Percentiles rank a stretch among this genome's conserved stretches.
phyloP scores from a whole-genome alignment of 2,888 invertebrate species.

The Acleris emargana region DNA sequence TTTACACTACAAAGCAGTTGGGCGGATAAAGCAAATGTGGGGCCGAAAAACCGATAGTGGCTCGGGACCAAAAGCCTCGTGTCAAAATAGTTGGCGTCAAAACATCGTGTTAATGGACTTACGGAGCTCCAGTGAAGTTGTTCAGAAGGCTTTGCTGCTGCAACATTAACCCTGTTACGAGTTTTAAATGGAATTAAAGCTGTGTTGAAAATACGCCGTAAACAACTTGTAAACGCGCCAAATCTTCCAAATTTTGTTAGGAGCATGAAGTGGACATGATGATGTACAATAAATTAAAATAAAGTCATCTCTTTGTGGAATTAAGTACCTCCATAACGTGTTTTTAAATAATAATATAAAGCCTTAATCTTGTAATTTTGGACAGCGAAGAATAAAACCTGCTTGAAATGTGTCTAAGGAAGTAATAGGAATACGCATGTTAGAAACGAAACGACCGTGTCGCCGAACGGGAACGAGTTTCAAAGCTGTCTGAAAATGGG shows the following conservation, averaged over 20 bases:
- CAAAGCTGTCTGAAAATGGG: slow-evolving; percentile 32
- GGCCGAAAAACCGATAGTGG: slow-evolving; percentile 47
- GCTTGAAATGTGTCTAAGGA: no score
- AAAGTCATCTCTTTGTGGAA: neutral
- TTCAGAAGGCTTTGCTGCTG: slow-evolving; percentile 51
- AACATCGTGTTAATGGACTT: slow-evolving; percentile 71
- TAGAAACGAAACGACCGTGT: neutral
- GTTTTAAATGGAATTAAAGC: slow-evolving; percentile 47
- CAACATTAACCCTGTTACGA: slow-evolving; percentile 52
- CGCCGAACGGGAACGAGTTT: slow-evolving; percentile 17
- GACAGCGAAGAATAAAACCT: no score
- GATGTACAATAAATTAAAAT: neutral
- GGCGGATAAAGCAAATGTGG: slow-evolving; percentile 52
- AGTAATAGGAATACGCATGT: no score
- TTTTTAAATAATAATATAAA: neutral
- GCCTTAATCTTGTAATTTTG: neutral
- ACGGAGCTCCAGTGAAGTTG: slow-evolving; percentile 57
- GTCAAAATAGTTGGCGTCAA: slow-evolving; percentile 65
- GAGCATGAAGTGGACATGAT: slow-evolving; percentile 17
- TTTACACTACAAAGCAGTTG: slow-evolving; percentile 57
- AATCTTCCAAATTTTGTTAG: slow-evolving; percentile 18
- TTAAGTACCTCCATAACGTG: neutral
- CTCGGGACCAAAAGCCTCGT: slow-evolving; percentile 49
- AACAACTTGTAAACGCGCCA: slow-evolving; percentile 27
- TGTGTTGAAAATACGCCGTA: slow-evolving; percentile 28